Conservation (phyloP, 2,888 invertebrate species). For the Sphaerophoria taeniata region DNA sequence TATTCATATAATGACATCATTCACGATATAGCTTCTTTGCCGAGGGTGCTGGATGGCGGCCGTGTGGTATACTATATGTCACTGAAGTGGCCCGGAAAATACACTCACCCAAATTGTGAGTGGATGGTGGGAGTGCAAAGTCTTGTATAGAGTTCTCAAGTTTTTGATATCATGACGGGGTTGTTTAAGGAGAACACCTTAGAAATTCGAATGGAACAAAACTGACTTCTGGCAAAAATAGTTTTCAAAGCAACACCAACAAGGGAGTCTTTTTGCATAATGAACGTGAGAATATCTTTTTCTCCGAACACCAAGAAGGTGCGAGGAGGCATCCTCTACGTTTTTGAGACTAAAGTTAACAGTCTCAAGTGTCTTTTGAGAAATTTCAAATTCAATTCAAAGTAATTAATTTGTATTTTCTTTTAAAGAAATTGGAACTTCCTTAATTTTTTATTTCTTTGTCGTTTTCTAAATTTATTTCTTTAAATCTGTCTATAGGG, state of each 20-base stretch:
- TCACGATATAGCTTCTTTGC: neutral
- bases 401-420: slow-evolving; percentile 2
- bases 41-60: neutral
- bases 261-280: slow-evolving; percentile 20
- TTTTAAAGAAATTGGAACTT: too few species aligned
- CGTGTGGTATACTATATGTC: too few species aligned
- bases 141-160: neutral
- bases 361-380: neutral
- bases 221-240: slow-evolving; percentile 1
- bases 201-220: neutral
- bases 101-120: slow-evolving; percentile 15
- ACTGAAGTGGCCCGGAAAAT: slow-evolving; percentile 33
- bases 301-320: neutral
- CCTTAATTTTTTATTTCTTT: too few species aligned
- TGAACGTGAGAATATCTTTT: slow-evolving; percentile 21
- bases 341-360: neutral
- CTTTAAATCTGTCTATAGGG: too few species aligned
- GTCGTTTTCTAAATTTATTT: too few species aligned
- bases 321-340: neutral
- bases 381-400: slow-evolving; percentile 15
- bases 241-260: slow-evolving; percentile 4
- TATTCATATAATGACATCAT: slow-evolving; percentile 32
- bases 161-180: slow-evolving; percentile 13
- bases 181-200: neutral
- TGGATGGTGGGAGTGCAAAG: neutral